phyloP scores from a whole-genome alignment of 2,797 vertebrate species.

The Amphiprion clarkii region DNA sequence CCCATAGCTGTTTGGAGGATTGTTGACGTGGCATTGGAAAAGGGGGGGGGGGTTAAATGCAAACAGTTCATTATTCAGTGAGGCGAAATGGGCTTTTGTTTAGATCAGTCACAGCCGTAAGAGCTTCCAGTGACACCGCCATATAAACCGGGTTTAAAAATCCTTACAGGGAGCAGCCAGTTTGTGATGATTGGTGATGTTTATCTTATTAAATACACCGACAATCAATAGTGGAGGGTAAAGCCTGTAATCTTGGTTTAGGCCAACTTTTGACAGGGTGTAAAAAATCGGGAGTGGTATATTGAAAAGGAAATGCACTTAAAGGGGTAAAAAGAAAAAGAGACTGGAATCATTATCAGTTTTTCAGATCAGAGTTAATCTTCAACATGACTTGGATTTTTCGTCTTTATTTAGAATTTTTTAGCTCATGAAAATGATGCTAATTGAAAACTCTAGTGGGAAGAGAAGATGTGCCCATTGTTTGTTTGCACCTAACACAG shows the following conservation, averaged over 20 bases:
- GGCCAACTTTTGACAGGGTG: conserved; percentile 12
- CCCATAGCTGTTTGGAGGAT: conserved; percentile 84
- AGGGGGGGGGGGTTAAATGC: conserved; percentile 81
- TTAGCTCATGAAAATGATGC: too few species aligned
- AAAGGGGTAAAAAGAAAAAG: neutral
- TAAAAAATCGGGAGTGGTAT: neutral
- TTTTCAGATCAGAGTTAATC: neutral
- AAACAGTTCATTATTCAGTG: conserved; percentile 88
- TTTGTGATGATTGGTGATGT: conserved; percentile 55
- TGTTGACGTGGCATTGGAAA: conserved; percentile 75
- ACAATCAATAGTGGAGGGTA: conserved; percentile 34
- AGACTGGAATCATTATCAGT: neutral
- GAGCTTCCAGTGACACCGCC: conserved; percentile 77
- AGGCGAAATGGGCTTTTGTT: conserved; percentile 83
- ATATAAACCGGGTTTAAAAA: conserved; percentile 56
- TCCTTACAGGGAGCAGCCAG: conserved; percentile 21
- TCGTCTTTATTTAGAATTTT: neutral
- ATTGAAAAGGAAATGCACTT: neutral
- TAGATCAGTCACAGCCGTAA: conserved; percentile 83
- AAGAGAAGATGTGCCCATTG: neutral
- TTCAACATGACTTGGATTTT: neutral
- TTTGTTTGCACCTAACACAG: neutral
- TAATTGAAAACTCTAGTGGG: too few species aligned
- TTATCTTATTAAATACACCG: conserved; percentile 59
- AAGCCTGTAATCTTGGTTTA: conserved; percentile 23